Base-by-base conservation (phyloP, 2,113 vertebrate genomes). In the Prietella phreatophila region DNA sequence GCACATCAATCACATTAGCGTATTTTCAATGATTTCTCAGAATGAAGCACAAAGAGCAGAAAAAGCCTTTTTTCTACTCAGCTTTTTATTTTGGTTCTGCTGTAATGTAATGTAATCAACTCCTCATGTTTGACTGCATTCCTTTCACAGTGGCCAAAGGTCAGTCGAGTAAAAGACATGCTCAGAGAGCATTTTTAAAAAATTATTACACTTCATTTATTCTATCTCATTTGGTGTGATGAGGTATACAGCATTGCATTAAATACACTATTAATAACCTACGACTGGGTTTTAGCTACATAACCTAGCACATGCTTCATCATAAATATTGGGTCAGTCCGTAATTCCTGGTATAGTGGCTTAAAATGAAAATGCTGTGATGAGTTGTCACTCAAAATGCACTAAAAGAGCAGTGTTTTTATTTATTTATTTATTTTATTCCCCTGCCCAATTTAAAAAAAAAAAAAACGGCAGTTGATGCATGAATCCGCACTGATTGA, bases 111-210 rank as follows among this genome's bases (percentile, higher is more conserved):
- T 56, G 50, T 79, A 53, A 30, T 3, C 4, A 4, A 56, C n/a
- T 55, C 78, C 7, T 53, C 4, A 42, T 73, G 20, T 56, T 11
- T 25, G 55, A 56, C 65, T n/a, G 30, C 42, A 22, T 60, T 76
- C 15, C 22, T 76, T 76, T 83, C 15, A 17, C n/a, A 15, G 36
- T 83, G 33, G 63, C 25, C 30, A 60, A 71, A 69, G 86, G 58
- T 75, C 55, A 19, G 27, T 53, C 36, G 25, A 83, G 75, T 85
- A 73, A 55, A 55, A 67, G 22, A 58, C 53, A 58, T 19, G 22
- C 3, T n/a, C 27, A 7, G 13, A 88, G 14, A 81, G 61, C 75
- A 61, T 75, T 85, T 84, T 88, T 55, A 39, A 39, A 39, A 39
- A 39, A 27, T 53, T 13, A 4, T 80, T 50, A 80, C 11, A 11